phyloP scores from a whole-genome alignment of 2,888 invertebrate species.

The Adelphocoris suturalis region DNA sequence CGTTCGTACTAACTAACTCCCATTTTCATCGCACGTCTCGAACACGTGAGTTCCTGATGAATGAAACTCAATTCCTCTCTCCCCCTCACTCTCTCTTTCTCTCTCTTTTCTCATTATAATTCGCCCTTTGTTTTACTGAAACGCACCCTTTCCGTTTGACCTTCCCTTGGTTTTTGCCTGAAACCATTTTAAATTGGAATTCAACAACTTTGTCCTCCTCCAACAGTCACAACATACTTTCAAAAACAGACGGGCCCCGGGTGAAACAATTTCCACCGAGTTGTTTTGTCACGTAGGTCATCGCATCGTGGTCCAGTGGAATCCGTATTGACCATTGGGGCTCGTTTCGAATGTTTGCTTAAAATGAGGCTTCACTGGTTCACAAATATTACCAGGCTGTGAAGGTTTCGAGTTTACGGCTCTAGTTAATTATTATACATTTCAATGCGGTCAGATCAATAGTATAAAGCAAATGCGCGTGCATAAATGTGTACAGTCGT shows the following conservation, averaged over 20 bases:
- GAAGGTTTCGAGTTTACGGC: no score
- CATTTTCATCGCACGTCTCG: not conserved
- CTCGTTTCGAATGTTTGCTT: not conserved
- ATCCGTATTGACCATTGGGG: not conserved
- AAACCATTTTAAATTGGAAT: slow-evolving; percentile 67
- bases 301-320: not conserved
- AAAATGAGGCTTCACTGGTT: no score
- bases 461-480: no score
- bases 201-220: slow-evolving; percentile 54
- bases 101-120: not conserved
- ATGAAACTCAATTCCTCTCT: not conserved
- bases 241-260: slow-evolving; percentile 26
- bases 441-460: no score
- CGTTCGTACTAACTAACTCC: not conserved
- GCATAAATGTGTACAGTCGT: no score
- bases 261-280: not conserved
- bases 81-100: not conserved
- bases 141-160: not conserved
- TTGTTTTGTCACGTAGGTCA: slow-evolving; percentile 19
- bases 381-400: no score
- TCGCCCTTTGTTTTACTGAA: not conserved
- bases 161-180: slow-evolving; percentile 47
- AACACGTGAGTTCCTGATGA: not conserved
- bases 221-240: slow-evolving; percentile 37
- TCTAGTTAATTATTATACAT: no score